Evolutionary conservation across 2,888 invertebrate genomes (phyloP), one percentile per base, ranked within the genome.

Genomic region (Ochropleura leucogaster): DNA sequence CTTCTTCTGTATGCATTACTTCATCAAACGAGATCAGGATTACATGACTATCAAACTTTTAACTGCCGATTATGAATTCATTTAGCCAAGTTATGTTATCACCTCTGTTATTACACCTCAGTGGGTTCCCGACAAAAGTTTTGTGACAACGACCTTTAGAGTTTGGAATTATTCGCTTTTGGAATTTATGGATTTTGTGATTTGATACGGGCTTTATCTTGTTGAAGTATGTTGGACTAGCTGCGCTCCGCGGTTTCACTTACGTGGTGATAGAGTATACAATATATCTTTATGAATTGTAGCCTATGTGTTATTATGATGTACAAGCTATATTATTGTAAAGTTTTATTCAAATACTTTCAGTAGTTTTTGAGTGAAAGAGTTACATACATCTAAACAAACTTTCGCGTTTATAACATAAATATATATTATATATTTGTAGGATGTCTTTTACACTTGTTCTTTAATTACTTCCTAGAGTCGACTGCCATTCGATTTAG

Each of bases 21-120:
- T 46, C 63, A 59, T 47, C 66, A 82, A 72, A 85, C 67, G 16
- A 49, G 55, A 72, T 82, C 44, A 20, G 16, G 51, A 82, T 71
- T 63, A 74, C 70, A 40, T 40, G 77, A 72, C 83, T 82, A 47
- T 14, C 14, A 51, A 80, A 83, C 83, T 82, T 72, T 70, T 70
- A 85, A 85, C 44, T 62, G 60, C 44, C 69, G 64, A 72, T 82
- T 85, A 82, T 83, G 55, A 70, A 85, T 82, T 82, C 79, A 82
- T 85, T 72, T 42, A 4, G 20, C 40, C n/a, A 69, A 72, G 68
- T 67, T 76, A 40, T 42, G 65, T 71, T 74, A 70, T 82, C 62
- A 60, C 62, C 67, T 64, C n/a, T 10, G 66, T 55, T 67, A 67
- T 72, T 67, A 62, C n/a, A 72, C 69, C 53, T 59, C 55, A 60